Conservation (phyloP, 2,888 invertebrate species). For the Hymenopus coronatus region DNA sequence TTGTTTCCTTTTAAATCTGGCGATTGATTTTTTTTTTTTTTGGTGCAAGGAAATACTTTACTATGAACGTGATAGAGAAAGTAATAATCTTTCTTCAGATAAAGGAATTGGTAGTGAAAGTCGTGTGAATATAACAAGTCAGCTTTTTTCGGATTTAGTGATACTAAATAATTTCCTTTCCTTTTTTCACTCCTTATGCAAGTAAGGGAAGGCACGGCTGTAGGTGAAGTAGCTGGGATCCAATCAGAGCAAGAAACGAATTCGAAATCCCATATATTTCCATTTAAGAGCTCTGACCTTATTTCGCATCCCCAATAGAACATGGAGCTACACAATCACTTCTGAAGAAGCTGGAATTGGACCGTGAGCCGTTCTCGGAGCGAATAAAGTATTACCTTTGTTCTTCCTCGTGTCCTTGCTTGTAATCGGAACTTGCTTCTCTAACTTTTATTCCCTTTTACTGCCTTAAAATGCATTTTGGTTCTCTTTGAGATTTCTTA, state of each 20-base stretch:
- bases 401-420: neutral
- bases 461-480: neutral
- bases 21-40: too few species aligned
- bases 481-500: neutral
- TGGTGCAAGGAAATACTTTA: too few species aligned
- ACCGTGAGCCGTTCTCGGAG: neutral
- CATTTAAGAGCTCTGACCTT: constrained; percentile 17
- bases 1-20: too few species aligned
- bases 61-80: too few species aligned
- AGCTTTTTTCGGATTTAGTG: neutral
- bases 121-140: too few species aligned
- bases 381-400: neutral
- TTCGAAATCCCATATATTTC: constrained; percentile 12
- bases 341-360: neutral
- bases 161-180: neutral
- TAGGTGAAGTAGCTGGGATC: neutral
- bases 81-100: too few species aligned
- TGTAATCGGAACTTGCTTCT: neutral
- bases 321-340: neutral
- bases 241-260: constrained; percentile 1
- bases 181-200: neutral
- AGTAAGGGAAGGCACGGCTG: neutral
- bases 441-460: neutral
- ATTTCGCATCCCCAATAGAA: neutral
- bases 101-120: too few species aligned